Base-by-base conservation (phyloP, 1,140 invertebrate species). In the Chlorops oryzae region DNA sequence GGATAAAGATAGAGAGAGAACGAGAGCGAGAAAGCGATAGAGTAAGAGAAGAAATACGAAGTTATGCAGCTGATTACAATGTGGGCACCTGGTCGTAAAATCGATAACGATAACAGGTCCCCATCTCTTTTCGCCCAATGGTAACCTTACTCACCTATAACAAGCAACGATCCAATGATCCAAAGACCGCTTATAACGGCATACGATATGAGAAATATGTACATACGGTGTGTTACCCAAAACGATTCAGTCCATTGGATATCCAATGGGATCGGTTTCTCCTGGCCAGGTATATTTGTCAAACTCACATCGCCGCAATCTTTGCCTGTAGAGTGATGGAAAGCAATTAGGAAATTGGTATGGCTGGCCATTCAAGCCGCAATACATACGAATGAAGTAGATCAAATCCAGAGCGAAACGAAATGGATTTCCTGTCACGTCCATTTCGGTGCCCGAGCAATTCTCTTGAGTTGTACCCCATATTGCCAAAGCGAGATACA, bases 141-240 rank as follows among this genome's bases (percentile, higher is more conserved):
- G n/a, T n/a, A n/a, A n/a, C n/a, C n/a, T n/a, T n/a, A 61, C 64
- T 62, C 21, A 67, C 64, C 38, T 17, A 67, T 60, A 3, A 69
- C 50, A 9, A 66, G 24, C 13, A 51, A 39, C 2, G 66, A 70
- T 10, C 66, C 56, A 13, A 63, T 56, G 4, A 70, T 25, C 66
- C 66, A 70, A 1, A 66, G 22, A 1, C 59, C 60, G 43, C 66
- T 70, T n/a, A 70, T 15, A 22, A 54, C 62, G 1, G 66, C 63
- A 54, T 70, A 70, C 39, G 49, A 54, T 6, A 70, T 56, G 52
- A 70, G 52, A 17, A 69, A 64, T 21, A 65, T 63, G 22, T 54
- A 66, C 27, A 59, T 61, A 6, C 66, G 51, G 44, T 70, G 27
- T 9, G 60, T 61, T 5, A 70, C 39, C 5, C 12, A 24, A 21